phyloP scores from a whole-genome alignment of 2,888 invertebrate species.

The Cheilosia scutellata region DNA sequence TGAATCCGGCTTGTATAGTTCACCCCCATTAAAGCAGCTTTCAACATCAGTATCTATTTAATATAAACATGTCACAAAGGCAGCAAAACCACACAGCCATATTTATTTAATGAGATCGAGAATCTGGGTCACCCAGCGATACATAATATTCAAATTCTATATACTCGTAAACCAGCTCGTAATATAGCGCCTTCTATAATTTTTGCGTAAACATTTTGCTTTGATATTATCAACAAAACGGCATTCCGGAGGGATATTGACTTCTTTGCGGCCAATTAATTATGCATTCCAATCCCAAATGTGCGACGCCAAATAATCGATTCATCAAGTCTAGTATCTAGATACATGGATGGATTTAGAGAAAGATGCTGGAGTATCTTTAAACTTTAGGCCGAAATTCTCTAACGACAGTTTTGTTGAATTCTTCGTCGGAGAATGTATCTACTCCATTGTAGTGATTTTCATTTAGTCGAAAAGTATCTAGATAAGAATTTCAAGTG shows the following conservation, averaged over 20 bases:
- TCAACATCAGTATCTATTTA: too few relatives aligned
- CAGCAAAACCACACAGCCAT: not conserved
- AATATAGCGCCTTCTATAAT: not conserved
- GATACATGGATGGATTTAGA: not conserved
- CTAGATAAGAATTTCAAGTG: slow-evolving; percentile 37
- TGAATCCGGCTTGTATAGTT: too few relatives aligned
- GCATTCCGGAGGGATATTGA: slow-evolving; percentile 55
- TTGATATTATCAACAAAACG: slow-evolving; percentile 19
- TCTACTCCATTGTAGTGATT: slow-evolving; percentile 59
- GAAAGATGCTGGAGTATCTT: slow-evolving; percentile 40
- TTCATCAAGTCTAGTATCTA: not conserved
- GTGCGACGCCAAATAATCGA: slow-evolving; percentile 3
- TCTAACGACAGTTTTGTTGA: slow-evolving; percentile 51
- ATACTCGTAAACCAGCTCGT: slow-evolving; percentile 2
- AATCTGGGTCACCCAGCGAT: slow-evolving; percentile 52
- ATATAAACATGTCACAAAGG: not conserved
- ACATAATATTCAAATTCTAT: slow-evolving; percentile 31
- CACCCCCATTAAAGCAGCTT: too few relatives aligned
- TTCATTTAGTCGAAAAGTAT: slow-evolving; percentile 54
- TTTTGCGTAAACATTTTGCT: slow-evolving; percentile 18
- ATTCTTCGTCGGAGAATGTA: slow-evolving; percentile 66
- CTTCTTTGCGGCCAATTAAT: slow-evolving; percentile 60
- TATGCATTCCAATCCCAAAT: slow-evolving; percentile 54
- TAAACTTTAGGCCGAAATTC: slow-evolving; percentile 39
- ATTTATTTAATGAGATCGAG: slow-evolving; percentile 31